Conservation (phyloP, 2,113 vertebrate species). For the Serilophus lunatus region DNA sequence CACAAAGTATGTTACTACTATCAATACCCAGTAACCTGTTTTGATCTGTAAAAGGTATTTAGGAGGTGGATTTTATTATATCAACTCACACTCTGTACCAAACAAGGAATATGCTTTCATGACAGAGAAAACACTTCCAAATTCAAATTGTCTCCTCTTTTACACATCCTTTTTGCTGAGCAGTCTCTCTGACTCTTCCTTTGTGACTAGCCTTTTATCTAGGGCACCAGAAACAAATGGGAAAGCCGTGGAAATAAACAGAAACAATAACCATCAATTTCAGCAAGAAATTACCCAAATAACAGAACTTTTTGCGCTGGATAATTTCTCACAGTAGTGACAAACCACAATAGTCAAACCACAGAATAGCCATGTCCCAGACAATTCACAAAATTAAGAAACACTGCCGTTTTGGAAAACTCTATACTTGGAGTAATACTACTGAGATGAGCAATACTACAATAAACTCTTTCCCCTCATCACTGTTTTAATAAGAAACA, state of each 20-base stretch:
- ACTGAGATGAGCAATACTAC: neutral
- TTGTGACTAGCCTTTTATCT: neutral
- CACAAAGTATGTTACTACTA: neutral
- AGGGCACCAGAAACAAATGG: constrained; percentile 30
- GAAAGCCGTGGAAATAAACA: constrained; percentile 52
- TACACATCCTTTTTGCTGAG: too few relatives aligned
- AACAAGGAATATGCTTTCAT: neutral
- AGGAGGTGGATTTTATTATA: neutral
- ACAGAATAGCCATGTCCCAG: constrained; percentile 47
- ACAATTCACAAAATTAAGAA: constrained; percentile 32
- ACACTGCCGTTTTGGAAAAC: constrained; percentile 19
- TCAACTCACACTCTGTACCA: neutral
- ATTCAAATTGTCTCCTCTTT: neutral
- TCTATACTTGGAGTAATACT: neutral
- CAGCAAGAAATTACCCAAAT: constrained; percentile 57
- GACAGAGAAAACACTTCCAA: neutral
- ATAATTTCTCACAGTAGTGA: constrained; percentile 56
- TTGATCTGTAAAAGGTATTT: neutral
- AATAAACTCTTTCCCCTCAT: neutral
- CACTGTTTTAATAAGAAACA: constrained; percentile 10
- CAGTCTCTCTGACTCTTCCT: neutral
- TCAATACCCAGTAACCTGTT: neutral
- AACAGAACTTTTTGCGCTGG: constrained; percentile 53
- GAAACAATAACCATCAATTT: constrained; percentile 50
- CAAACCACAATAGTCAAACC: constrained; percentile 64